Conservation (phyloP, 2,113 vertebrate genomes). For the Clarias magur region DNA sequence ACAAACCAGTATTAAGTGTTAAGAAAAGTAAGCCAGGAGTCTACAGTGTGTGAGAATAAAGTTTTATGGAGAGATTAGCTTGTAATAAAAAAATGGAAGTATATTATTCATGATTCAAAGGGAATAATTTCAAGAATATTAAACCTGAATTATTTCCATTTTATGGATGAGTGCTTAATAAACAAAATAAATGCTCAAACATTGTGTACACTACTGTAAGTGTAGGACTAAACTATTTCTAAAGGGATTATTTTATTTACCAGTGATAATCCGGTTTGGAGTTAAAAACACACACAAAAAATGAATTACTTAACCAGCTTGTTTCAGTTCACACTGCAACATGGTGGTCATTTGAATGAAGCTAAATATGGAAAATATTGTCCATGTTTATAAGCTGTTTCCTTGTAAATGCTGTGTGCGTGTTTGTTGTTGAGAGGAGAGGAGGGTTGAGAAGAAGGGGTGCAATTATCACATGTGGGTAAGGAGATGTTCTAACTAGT, state of each 20-base stretch:
- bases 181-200: background rate
- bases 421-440: slow-evolving; percentile 4
- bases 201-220: no score
- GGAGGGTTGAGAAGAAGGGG: background rate
- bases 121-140: background rate
- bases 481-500: slow-evolving; percentile 47
- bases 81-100: background rate
- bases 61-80: background rate
- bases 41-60: background rate
- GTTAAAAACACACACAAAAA: background rate
- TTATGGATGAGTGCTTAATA: background rate
- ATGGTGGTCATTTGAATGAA: background rate
- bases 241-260: background rate
- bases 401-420: background rate
- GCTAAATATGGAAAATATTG: background rate
- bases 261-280: background rate
- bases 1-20: background rate
- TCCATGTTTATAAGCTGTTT: background rate
- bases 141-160: background rate
- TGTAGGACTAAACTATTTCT: background rate
- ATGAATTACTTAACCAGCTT: background rate
- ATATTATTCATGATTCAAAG: background rate
- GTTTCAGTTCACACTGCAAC: background rate
- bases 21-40: background rate
- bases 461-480: slow-evolving; percentile 35